Evolutionary conservation across 2,113 vertebrate genomes (phyloP).

Genomic region (Scalopus aquaticus): DNA sequence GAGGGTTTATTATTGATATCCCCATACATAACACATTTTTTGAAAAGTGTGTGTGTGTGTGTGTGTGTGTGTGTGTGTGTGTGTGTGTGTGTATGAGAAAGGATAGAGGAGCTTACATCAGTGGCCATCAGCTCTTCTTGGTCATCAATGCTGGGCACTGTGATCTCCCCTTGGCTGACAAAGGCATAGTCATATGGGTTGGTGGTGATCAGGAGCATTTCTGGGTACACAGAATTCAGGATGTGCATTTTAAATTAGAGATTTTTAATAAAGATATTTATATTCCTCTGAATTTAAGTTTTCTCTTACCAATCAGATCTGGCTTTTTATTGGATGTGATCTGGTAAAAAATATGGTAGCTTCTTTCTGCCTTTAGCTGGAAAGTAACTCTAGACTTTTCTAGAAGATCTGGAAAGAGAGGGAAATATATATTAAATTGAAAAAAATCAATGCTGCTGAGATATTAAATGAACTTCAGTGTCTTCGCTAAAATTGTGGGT

Average conservation of each 20-base stretch:
- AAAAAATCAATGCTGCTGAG: neutral
- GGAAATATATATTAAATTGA: neutral
- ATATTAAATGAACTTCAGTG: neutral
- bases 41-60: neutral
- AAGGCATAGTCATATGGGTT: conserved; percentile 90
- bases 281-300: neutral
- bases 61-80: neutral
- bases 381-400: conserved; percentile 92
- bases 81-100: neutral
- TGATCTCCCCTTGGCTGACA: conserved; percentile 89
- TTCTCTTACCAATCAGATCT: conserved; percentile 88
- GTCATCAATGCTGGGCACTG: conserved; percentile 91
- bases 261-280: neutral
- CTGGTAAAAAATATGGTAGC: conserved; percentile 92
- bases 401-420: conserved; percentile 85
- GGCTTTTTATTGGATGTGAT: conserved; percentile 90
- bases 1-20: neutral
- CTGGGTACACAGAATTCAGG: conserved; percentile 66
- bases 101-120: conserved; percentile 83
- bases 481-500: neutral
- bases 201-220: conserved; percentile 92
- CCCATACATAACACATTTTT: neutral
- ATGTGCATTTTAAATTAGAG: neutral
- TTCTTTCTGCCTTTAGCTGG: conserved; percentile 89
- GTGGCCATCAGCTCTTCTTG: conserved; percentile 89